Evolutionary conservation across 2,797 vertebrate genomes (phyloP).

Genomic region (Platyrinchus mystaceus): DNA sequence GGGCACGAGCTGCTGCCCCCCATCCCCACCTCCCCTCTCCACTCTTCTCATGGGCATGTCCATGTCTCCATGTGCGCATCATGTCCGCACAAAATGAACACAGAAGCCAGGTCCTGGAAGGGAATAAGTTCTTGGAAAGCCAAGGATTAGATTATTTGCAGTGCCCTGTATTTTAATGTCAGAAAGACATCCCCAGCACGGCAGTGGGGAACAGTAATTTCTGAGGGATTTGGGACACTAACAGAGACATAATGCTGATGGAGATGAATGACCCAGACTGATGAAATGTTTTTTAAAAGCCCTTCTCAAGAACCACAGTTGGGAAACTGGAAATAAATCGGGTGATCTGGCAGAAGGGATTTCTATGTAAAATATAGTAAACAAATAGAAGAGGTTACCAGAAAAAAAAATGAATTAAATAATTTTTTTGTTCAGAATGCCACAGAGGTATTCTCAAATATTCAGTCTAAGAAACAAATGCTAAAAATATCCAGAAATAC

Average conservation of each 20-base stretch:
- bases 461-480: background rate
- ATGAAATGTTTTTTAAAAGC: background rate
- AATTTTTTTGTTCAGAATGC: background rate
- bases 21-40: accelerated
- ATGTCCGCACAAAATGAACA: background rate
- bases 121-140: background rate
- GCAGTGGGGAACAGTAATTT: background rate
- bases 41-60: background rate
- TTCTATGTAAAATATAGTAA: background rate
- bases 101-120: background rate
- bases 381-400: background rate
- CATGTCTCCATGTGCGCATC: accelerated
- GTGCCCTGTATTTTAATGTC: background rate
- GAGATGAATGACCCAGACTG: background rate
- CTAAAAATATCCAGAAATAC: background rate
- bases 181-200: background rate
- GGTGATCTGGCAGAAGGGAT: background rate
- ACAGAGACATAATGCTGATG: background rate
- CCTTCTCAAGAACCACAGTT: background rate
- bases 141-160: background rate
- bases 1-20: background rate
- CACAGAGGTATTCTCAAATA: background rate
- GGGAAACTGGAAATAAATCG: background rate
- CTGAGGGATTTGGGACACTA: background rate
- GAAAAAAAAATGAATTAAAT: background rate